phyloP scores from a whole-genome alignment of 1,140 invertebrate genomes.

The Odontomachus brunneus region DNA sequence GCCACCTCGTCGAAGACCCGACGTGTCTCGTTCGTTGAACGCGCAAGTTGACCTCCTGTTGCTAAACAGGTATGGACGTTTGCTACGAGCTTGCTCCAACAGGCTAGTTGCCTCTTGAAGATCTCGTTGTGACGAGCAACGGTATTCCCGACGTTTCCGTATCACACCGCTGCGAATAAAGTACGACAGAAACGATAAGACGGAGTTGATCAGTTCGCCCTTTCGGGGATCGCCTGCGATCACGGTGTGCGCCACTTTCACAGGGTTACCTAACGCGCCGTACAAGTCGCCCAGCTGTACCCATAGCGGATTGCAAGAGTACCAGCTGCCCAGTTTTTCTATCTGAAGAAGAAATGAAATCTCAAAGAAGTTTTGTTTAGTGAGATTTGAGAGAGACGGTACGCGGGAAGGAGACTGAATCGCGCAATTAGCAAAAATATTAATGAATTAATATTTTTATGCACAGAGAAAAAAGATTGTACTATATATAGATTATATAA shows the following conservation, averaged over 20 bases:
- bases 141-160: conserved; percentile 75
- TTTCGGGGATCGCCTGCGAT: conserved; percentile 90
- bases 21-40: conserved; percentile 41
- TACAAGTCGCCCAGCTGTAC: conserved; percentile 94
- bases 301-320: conserved; percentile 93
- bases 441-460: too few species aligned
- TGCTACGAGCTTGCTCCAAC: conserved; percentile 73
- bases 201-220: conserved; percentile 87
- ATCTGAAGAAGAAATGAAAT: conserved; percentile 80
- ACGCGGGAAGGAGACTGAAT: too few species aligned
- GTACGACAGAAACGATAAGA: conserved; percentile 91
- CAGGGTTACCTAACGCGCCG: conserved; percentile 92
- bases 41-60: conserved; percentile 28
- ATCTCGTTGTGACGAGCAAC: conserved; percentile 76
- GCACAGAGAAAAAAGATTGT: too few species aligned
- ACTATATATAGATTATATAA: background rate
- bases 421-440: too few species aligned
- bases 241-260: conserved; percentile 91
- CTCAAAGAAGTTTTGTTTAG: background rate
- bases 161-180: conserved; percentile 88
- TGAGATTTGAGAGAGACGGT: too few species aligned
- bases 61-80: conserved; percentile 66
- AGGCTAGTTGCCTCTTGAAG: conserved; percentile 75
- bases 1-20: background rate
- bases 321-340: conserved; percentile 79